A percentile compares a stretch with the other conserved stretches of the same genome.
These are phyloP conservation scores for Aphis craccivora DNA, from an alignment of 1,140 invertebrate genomes.

Conservation along the genomic window DNA sequence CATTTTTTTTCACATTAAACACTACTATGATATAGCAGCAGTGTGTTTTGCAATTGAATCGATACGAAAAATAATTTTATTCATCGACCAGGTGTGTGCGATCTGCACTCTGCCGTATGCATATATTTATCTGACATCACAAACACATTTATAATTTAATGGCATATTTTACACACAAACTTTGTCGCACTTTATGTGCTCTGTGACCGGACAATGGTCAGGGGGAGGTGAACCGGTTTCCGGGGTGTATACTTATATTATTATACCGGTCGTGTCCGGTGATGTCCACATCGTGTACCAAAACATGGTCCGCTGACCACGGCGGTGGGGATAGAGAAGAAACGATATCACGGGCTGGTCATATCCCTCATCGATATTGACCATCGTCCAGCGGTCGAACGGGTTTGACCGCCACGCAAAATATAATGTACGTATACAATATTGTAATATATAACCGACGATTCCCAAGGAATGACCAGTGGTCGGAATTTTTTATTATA, in stretches of 20 bases:
- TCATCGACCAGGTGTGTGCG: not conserved
- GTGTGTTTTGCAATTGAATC: not conserved
- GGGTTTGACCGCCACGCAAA: conserved; percentile 48
- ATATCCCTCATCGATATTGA: conserved; percentile 55
- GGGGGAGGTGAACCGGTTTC: conserved; percentile 50
- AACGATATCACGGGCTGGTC: not conserved
- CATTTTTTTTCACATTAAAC: not conserved
- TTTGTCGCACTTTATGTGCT: not conserved
- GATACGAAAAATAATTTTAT: not conserved
- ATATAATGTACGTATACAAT: not conserved
- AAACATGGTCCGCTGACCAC: conserved; percentile 39
- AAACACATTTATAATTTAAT: conserved; percentile 10
- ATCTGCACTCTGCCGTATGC: not conserved
- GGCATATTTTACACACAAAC: conserved; percentile 20
- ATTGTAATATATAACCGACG: conserved; percentile 44
- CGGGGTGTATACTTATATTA: not conserved
- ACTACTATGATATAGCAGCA: too few relatives aligned
- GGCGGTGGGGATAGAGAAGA: not conserved
- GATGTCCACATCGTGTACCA: conserved; percentile 55
- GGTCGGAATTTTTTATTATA: conserved; percentile 22
- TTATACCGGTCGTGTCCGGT: conserved; percentile 49
- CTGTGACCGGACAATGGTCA: not conserved
- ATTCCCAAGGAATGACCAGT: conserved; percentile 54
- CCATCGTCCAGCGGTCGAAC: conserved; percentile 56
- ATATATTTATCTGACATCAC: not conserved